Conservation (phyloP, 2,797 vertebrate genomes). For the Masticophis lateralis region DNA sequence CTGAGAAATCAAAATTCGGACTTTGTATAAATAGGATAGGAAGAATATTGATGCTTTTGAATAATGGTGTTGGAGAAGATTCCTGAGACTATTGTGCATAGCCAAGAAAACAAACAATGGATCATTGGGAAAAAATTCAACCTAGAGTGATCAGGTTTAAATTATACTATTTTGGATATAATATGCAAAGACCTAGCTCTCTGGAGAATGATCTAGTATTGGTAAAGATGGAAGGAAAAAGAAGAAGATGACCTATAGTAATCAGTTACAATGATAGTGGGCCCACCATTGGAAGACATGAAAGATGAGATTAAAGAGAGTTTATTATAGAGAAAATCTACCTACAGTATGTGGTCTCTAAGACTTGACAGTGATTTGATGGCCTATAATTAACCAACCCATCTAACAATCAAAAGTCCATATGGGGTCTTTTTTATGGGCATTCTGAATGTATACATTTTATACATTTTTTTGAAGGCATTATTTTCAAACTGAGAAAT, state of each 20-base stretch:
- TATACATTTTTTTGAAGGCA: background rate
- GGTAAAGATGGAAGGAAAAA: background rate
- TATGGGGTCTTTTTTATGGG: background rate
- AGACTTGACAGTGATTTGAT: background rate
- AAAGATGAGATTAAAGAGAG: background rate
- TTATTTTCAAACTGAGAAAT: background rate
- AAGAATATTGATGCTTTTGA: background rate
- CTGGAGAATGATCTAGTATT: background rate
- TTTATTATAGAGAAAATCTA: background rate
- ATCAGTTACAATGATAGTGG: background rate
- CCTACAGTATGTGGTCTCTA: background rate
- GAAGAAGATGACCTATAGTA: background rate
- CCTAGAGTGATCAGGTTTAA: background rate
- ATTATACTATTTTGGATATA: background rate
- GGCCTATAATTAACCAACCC: background rate
- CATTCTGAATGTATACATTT: background rate
- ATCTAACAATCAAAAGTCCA: background rate
- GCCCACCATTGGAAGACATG: background rate
- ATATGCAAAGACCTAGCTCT: background rate
- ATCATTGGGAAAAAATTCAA: background rate
- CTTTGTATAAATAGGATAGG: background rate
- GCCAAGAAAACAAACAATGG: background rate
- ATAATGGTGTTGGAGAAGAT: background rate
- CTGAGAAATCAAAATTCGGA: background rate
- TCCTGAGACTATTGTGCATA: background rate